These are phyloP conservation scores for Creontiades dilutus DNA, from an alignment of 2,888 invertebrate genomes.

Conservation along the genomic window DNA sequence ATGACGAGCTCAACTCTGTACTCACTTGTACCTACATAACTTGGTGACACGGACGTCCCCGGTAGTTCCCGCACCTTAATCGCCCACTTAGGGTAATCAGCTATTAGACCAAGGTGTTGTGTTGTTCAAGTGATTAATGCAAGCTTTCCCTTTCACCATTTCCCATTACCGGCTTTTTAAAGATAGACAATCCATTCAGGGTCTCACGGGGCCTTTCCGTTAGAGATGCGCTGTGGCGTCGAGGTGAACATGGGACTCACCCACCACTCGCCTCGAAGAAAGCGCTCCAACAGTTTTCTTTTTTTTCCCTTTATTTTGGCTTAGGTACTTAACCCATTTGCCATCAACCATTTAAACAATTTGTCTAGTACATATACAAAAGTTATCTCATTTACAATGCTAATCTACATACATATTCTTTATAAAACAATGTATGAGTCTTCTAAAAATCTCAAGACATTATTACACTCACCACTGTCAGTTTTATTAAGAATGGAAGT, in stretches of 20 bases:
- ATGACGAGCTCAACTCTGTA: too few species aligned
- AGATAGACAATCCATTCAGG: conserved; percentile 4
- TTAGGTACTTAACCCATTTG: too few species aligned
- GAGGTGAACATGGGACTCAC: background rate
- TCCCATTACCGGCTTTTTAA: conserved; percentile 33
- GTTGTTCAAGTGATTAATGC: conserved; percentile 27
- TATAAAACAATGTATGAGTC: too few species aligned
- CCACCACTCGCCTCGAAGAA: background rate
- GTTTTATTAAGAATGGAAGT: too few species aligned
- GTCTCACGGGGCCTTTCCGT: background rate
- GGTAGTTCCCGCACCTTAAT: conserved; percentile 9
- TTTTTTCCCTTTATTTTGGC: too few species aligned
- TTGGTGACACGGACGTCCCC: background rate
- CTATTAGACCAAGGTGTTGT: background rate
- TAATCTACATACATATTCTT: too few species aligned
- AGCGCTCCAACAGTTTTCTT: background rate
- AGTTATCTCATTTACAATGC: too few species aligned
- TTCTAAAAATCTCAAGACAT: too few species aligned
- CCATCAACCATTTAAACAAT: too few species aligned
- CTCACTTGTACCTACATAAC: background rate
- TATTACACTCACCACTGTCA: too few species aligned
- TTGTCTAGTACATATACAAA: too few species aligned
- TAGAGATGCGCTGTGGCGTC: background rate
- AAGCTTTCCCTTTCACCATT: conserved; percentile 26
- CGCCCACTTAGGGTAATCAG: conserved; percentile 24